Evolutionary conservation across 1,140 invertebrate species (phyloP), one percentile per base, ranked within the genome.

Genomic region (Ctenoplectra terminalis): DNA sequence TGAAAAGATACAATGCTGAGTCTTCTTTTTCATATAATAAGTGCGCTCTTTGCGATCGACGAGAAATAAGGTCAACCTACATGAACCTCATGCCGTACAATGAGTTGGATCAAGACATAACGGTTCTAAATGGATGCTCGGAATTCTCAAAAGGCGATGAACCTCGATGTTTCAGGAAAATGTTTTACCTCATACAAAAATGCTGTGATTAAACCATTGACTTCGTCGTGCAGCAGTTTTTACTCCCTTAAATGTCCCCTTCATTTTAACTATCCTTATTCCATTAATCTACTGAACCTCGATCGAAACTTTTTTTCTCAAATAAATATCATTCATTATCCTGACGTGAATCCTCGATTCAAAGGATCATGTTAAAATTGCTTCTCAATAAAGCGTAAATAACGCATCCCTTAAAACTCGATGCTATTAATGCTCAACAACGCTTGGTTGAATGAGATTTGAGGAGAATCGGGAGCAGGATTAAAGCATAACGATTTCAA

Each of bases 51-150:
- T n/a, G 29, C 37, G 50, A 77, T 77, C 40, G 15, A 64, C 31
- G 50, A 70, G 56, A 56, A 63, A 69, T 78, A 48, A 83, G 60
- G 56, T 66, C 73, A 50, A 48, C 29, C n/a, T 15, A 17, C 37
- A 46, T 69, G 70, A 70, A 81, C n/a, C 67, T 70, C 17, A 37
- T 20, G 23, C 40, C 17, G 20, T 34, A 77, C 50, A 77, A 77
- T 70, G 54, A 54, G 63, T 43, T 54, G 52, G 72, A 48, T 84
- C 56, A 52, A 43, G 70, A 73, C 46, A 48, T 43, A 64, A 56
- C 74, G 77, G 84, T 84, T 84, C 70, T 60, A 78, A 78, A 46
- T 58, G 56, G 54, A 71, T 71, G 40, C 75, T 56, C 9, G 52
- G 29, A 58, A 77, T 58, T 58, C 66, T 54, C 29, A 60, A 71